These are phyloP conservation scores for Potamarius usumacintae DNA, from an alignment of 2,113 vertebrate species.

Conservation along the genomic window DNA sequence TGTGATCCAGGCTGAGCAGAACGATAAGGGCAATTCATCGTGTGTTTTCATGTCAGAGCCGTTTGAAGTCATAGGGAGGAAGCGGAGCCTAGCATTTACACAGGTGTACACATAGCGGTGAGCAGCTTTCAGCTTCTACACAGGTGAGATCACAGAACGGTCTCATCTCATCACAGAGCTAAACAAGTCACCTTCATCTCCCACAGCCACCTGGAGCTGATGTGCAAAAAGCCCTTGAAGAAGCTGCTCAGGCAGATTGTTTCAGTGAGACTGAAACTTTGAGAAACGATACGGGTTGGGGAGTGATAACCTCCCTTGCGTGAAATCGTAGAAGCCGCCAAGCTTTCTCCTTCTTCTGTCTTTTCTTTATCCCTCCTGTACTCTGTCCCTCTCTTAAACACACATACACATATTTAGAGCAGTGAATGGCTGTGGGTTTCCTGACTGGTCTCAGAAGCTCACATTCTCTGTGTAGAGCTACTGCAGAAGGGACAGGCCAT, in stretches of 20 bases:
- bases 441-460: conserved; percentile 44
- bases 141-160: conserved; percentile 38
- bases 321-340: conserved; percentile 21
- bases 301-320: not conserved
- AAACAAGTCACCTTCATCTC: conserved; percentile 27
- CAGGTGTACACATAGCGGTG: conserved; percentile 8
- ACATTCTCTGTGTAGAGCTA: conserved; percentile 58
- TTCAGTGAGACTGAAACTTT: conserved; percentile 7
- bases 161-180: not conserved
- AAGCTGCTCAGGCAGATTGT: conserved; percentile 12
- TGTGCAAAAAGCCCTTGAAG: conserved; percentile 16
- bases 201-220: conserved; percentile 34
- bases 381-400: conserved; percentile 33
- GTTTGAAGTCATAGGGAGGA: conserved; percentile 56
- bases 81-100: conserved; percentile 54
- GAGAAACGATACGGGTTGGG: conserved; percentile 39
- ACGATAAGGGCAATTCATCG: conserved; percentile 12
- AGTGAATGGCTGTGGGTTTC: conserved; percentile 50
- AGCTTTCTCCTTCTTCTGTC: not conserved
- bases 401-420: conserved; percentile 15
- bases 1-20: conserved; percentile 24
- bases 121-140: conserved; percentile 17
- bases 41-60: conserved; percentile 36
- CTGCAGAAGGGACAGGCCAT: conserved; percentile 53
- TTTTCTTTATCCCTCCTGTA: not conserved